Evolutionary conservation across 2,888 invertebrate genomes (phyloP), one percentile per base, ranked within the genome.

Genomic region (Pyrochroa serraticornis): DNA sequence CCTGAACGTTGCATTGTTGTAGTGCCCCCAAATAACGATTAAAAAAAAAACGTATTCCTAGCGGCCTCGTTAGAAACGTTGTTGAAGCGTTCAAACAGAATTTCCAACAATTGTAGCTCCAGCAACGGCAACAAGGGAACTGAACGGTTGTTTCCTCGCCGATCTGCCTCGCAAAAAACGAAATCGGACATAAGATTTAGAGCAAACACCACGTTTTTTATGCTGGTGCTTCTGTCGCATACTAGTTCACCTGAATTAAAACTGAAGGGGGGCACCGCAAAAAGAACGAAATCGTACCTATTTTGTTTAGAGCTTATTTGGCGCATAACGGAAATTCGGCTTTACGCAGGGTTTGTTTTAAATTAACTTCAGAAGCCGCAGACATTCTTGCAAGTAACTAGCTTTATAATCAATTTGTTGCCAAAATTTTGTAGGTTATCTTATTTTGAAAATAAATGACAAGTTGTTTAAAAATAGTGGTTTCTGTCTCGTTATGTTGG

Each of bases 111-210:
- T 73, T 93, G 91, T 34, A 93, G 79, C 73, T 93, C 92, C 68
- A 90, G 88, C 10, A 93, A 81, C 0, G 89, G 82, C 31, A 81
- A 82, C 8, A 87, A 72, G 7, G 80, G 78, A 30, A 57, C 79
- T 62, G 78, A 72, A 0, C 85, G 79, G 33, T 85, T 82, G 10
- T 83, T 84, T 1, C 86, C 84, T 33, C 89, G 82, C 10, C 87
- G 82, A 54, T 90, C 88, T 0, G 87, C 83, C 75, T 93, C 93
- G 61, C 89, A 87, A 71, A 93, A 93, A 9, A 93, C 85, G 73
- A 92, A 92, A 75, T 93, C 93, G 0, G 91, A 85, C 78, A 93
- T 92, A 6, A 93, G 79, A 67, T 92, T 92, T 81, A 90, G 86
- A 1, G 89, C 88, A 44, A 90, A 79, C 67, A 91, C 88, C 71